These are phyloP conservation scores for Sarcoramphus papa DNA, from an alignment of 2,797 vertebrate genomes.

Conservation along the genomic window DNA sequence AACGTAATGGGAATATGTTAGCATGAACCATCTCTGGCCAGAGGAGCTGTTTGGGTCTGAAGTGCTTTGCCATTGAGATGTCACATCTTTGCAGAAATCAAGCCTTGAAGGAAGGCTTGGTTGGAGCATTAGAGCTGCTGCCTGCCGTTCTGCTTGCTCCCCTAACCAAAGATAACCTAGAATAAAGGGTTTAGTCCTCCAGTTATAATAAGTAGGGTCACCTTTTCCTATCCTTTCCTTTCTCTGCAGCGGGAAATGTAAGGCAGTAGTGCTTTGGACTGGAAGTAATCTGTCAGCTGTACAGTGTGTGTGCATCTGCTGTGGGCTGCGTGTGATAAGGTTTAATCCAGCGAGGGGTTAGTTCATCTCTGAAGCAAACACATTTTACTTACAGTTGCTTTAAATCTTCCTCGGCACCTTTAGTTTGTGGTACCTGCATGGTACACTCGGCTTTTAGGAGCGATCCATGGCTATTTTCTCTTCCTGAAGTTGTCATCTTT, in stretches of 20 bases:
- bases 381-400: not conserved
- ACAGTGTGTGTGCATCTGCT: fast-evolving
- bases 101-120: not conserved
- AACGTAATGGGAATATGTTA: not conserved
- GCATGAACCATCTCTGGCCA: fast-evolving
- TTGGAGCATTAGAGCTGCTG: not conserved
- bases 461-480: not conserved
- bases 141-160: not conserved
- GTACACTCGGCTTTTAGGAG: not conserved
- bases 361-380: not conserved
- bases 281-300: too few relatives aligned
- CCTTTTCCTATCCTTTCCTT: not conserved
- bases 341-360: not conserved
- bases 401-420: too few relatives aligned
- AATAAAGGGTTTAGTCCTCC: not conserved
- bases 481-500: too few relatives aligned
- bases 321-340: not conserved
- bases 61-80: fast-evolving
- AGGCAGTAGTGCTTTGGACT: not conserved
- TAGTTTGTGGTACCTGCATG: too few relatives aligned
- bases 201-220: fast-evolving
- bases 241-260: fast-evolving
- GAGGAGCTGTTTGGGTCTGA: not conserved
- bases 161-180: too few relatives aligned
- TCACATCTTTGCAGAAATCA: too few relatives aligned